Conservation (phyloP, 2,888 invertebrate species). For the Drosophila gaucha region DNA sequence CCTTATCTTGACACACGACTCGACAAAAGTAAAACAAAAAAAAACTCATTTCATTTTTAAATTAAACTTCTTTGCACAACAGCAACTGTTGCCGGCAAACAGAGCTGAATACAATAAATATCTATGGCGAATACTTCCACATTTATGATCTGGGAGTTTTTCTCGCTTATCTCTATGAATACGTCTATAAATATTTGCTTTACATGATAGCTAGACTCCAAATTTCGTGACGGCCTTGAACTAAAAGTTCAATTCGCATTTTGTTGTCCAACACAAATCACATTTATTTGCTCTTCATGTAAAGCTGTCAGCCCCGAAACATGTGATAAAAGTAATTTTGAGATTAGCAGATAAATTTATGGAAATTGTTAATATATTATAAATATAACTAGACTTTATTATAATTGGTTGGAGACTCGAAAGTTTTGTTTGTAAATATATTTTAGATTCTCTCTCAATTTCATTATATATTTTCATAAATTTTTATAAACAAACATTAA, state of each 20-base stretch:
- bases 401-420: too few species aligned
- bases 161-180: slow-evolving; percentile 6
- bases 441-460: too few species aligned
- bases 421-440: too few species aligned
- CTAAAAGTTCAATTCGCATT: slow-evolving; percentile 58
- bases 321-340: slow-evolving; percentile 17
- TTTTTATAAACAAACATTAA: too few species aligned
- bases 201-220: slow-evolving; percentile 16
- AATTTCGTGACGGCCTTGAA: slow-evolving; percentile 62
- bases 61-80: slow-evolving; percentile 30
- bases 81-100: slow-evolving; percentile 20
- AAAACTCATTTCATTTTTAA: too few species aligned
- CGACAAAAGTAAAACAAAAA: slow-evolving; percentile 1
- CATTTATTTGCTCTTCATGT: slow-evolving; percentile 40
- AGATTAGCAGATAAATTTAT: slow-evolving; percentile 6
- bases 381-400: too few species aligned
- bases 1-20: slow-evolving; percentile 55
- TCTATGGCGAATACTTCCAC: slow-evolving; percentile 19
- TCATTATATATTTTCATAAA: too few species aligned
- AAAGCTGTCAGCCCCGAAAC: slow-evolving; percentile 53
- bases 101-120: background rate
- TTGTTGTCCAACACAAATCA: slow-evolving; percentile 26
- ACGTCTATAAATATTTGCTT: slow-evolving; percentile 22
- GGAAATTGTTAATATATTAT: too few species aligned
- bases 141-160: slow-evolving; percentile 37